Percentiles rank a stretch among this genome's conserved stretches.
Evolutionary conservation across 2,113 vertebrate genomes (phyloP).

Genomic region (Tupaia tana): DNA sequence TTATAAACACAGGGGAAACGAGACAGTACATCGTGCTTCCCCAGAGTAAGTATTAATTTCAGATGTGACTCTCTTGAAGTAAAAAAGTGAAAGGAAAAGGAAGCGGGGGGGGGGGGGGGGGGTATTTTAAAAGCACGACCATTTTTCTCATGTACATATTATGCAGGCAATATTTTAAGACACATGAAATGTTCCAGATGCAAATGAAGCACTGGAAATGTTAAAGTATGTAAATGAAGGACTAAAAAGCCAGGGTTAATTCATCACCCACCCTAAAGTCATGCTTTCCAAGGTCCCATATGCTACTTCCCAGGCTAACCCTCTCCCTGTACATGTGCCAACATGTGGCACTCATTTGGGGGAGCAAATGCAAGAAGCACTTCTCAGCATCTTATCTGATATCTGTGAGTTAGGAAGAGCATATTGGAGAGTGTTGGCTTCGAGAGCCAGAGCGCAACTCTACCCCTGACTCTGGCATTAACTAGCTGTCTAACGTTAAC

Average conservation of each 20-base stretch:
- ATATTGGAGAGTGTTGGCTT: neutral
- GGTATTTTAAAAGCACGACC: neutral
- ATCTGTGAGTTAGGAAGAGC: neutral
- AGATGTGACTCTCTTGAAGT: neutral
- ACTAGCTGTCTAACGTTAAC: neutral
- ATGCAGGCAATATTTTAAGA: slow-evolving; percentile 47
- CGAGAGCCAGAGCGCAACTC: neutral
- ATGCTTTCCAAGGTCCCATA: slow-evolving; percentile 43
- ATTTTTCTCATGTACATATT: slow-evolving; percentile 38
- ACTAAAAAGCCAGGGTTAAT: slow-evolving; percentile 40
- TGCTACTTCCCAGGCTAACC: slow-evolving; percentile 32
- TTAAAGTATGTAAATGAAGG: slow-evolving; percentile 49
- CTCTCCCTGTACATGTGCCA: slow-evolving; percentile 38
- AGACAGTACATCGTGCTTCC: neutral
- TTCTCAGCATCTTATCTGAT: slow-evolving; percentile 15
- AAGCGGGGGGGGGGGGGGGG: neutral
- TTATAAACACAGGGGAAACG: neutral
- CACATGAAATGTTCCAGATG: slow-evolving; percentile 22
- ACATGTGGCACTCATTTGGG: neutral
- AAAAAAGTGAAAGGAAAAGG: neutral
- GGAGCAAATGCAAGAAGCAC: neutral
- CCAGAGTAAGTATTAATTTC: neutral
- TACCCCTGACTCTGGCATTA: neutral
- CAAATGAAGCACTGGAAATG: neutral
- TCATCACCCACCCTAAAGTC: slow-evolving; percentile 53